A percentile compares a stretch with the other conserved stretches of the same genome.
Conservation (phyloP, 2,113 vertebrate species). For the Hoplias malabaricus region DNA sequence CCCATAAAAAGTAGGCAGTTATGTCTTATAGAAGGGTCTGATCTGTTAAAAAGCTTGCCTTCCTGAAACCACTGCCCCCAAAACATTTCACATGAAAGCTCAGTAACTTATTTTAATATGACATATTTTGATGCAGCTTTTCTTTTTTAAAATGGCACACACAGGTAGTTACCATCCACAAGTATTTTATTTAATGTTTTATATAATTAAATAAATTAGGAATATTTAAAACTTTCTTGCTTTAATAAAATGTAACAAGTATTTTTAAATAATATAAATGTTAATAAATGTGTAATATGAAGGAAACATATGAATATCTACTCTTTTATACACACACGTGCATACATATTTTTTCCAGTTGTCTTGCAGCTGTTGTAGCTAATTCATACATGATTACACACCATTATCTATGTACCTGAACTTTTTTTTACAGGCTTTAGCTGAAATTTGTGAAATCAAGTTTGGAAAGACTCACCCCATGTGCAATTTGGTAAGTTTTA, state of each 20-base stretch:
- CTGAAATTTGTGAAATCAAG: constrained; percentile 98
- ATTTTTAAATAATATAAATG: too few species aligned
- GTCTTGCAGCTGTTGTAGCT: neutral
- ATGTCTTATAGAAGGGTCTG: neutral
- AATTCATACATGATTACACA: too few species aligned
- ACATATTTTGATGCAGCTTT: neutral
- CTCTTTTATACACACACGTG: too few species aligned
- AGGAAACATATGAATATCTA: too few species aligned
- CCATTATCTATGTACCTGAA: neutral
- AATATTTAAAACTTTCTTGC: too few species aligned
- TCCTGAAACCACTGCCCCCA: too few species aligned
- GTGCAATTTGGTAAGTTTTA: constrained; percentile 90
- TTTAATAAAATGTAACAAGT: neutral
- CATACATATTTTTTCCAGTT: too few species aligned
- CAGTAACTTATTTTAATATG: neutral
- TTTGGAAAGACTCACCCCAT: constrained; percentile 94
- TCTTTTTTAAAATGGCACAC: neutral
- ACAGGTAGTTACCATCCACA: neutral
- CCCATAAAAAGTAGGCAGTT: neutral
- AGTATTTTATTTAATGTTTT: neutral
- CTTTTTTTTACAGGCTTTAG: constrained; percentile 84
- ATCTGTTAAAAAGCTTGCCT: neutral
- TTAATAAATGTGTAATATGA: too few species aligned
- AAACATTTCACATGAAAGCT: neutral
- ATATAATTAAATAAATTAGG: too few species aligned